phyloP scores from a whole-genome alignment of 2,888 invertebrate species.

The Diabrotica balteata region DNA sequence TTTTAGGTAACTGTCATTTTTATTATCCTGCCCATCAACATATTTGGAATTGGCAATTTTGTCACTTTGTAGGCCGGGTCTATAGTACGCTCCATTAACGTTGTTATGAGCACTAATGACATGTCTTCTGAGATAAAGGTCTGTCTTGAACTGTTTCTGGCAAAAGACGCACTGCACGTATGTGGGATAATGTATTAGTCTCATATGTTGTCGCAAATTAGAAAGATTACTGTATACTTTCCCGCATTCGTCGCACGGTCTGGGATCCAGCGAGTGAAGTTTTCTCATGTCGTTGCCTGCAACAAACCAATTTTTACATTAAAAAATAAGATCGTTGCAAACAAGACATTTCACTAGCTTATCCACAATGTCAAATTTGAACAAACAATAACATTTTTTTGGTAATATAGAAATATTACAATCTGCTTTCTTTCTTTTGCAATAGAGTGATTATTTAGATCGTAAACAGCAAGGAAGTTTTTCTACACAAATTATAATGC shows the following conservation, averaged over 20 bases:
- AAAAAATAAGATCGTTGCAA: conserved; percentile 53
- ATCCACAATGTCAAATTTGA: conserved; percentile 2
- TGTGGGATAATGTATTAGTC: conserved; percentile 71
- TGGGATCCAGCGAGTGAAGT: conserved; percentile 63
- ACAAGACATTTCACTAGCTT: conserved; percentile 41
- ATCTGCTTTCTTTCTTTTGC: neutral
- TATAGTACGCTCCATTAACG: neutral
- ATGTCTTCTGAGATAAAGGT: conserved; percentile 69
- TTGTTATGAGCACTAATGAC: conserved; percentile 65
- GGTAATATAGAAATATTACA: neutral
- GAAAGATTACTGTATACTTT: conserved; percentile 72
- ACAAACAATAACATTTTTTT: too few relatives aligned
- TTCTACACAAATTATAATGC: too few relatives aligned
- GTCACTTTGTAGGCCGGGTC: neutral
- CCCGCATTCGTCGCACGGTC: conserved; percentile 70
- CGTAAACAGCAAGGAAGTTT: too few relatives aligned
- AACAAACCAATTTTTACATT: conserved; percentile 44
- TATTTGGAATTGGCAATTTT: conserved; percentile 20
- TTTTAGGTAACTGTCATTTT: neutral
- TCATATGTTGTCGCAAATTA: conserved; percentile 71
- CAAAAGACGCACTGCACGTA: conserved; percentile 68
- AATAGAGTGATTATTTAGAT: too few relatives aligned
- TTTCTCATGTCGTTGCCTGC: conserved; percentile 60
- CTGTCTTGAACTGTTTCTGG: conserved; percentile 70
- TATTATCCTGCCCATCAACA: conserved; percentile 25